phyloP scores from a whole-genome alignment of 1,140 invertebrate genomes.

The Phthorimaea operculella region DNA sequence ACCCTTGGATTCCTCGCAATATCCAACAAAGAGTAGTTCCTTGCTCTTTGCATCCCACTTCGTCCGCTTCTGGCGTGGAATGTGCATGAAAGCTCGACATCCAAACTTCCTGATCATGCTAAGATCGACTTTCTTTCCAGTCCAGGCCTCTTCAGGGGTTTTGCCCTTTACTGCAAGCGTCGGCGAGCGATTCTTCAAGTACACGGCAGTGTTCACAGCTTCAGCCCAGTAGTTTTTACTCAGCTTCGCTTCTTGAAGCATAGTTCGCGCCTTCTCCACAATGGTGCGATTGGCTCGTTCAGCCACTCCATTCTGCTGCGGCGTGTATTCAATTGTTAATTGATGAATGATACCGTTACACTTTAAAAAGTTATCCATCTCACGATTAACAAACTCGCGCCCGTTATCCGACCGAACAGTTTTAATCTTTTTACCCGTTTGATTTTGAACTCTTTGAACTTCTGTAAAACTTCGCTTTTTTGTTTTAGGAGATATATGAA shows the following conservation, averaged over 20 bases:
- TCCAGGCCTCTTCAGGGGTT: slow-evolving; percentile 1
- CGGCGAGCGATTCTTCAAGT: background rate
- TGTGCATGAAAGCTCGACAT: slow-evolving; percentile 24
- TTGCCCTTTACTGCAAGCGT: background rate
- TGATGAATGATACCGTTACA: background rate
- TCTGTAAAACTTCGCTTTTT: background rate
- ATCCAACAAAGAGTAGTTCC: background rate
- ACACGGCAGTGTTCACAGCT: background rate
- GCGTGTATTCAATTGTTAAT: background rate
- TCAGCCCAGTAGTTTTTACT: background rate
- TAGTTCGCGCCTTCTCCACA: slow-evolving; percentile 1
- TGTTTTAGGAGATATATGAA: background rate
- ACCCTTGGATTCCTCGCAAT: background rate
- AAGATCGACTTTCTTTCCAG: background rate
- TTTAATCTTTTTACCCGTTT: background rate
- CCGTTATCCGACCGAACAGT: background rate
- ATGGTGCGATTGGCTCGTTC: background rate
- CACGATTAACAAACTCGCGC: background rate
- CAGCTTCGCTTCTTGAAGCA: background rate
- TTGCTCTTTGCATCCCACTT: slow-evolving; percentile 17
- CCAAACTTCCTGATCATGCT: slow-evolving; percentile 3
- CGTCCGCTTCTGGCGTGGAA: slow-evolving; percentile 33
- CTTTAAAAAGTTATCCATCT: background rate
- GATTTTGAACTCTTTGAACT: background rate
- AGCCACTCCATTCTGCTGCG: background rate